Evolutionary conservation across 2,113 vertebrate species (phyloP), one percentile per base, ranked within the genome.

Genomic region (Bufo gargarizans): DNA sequence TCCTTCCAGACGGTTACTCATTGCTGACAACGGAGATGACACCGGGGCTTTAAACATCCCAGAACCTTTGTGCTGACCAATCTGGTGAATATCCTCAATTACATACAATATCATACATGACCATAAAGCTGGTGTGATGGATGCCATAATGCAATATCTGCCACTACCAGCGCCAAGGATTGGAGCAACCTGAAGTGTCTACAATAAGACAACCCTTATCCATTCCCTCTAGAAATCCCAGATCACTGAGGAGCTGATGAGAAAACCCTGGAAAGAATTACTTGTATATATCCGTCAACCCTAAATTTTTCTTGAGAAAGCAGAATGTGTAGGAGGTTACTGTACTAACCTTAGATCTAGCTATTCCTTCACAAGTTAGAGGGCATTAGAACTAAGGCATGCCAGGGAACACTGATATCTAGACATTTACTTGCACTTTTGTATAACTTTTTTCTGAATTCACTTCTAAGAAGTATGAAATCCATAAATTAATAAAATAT

Each of bases 361-460:
- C 4, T 61, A 81, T 81, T 43, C 61, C 10, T 19, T 67, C 61
- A 82, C 80, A 45, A 11, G 16, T 11, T 63, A 69, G 61, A 14
- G 63, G 63, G 47, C 61, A 83, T 63, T 82, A 45, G 80, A 6
- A 59, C 77, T 65, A 49, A 63, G 33, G 43, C 61, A 82, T 82
- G 55, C 47, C 19, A 67, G 33, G 17, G 49, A 6, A 13, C 81
- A 81, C 55, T 10, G 56, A 81, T 53, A 9, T 69, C 13, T 84
- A 65, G 8, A 65, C 9, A 5, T 12, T 49, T 69, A 53, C 63
- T 71, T 33, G n/a, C 82, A 84, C 82, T 69, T 69, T 55, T 83
- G 49, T 69, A 83, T 49, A 14, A 65, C 19, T 22, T 67, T 43
- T 50, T 82, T 82, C 45, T 82, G 61, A n/a, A 50, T 84, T 47